phyloP scores from a whole-genome alignment of 2,113 vertebrate genomes.

The Nothoprocta perdicaria region DNA sequence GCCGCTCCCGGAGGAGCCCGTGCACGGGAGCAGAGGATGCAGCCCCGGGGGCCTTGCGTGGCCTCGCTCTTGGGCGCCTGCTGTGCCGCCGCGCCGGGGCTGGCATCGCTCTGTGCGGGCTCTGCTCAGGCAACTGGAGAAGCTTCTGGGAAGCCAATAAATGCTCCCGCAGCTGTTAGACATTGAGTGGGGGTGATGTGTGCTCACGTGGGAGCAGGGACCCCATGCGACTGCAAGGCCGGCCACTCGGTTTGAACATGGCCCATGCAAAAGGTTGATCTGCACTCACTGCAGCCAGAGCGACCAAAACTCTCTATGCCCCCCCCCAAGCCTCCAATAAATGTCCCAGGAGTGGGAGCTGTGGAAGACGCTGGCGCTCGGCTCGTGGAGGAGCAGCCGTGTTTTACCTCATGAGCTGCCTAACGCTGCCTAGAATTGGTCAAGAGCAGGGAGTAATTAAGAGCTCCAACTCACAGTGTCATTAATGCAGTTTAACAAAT shows the following conservation, averaged over 20 bases:
- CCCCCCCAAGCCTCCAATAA: fast-evolving
- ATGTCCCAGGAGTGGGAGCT: neutral
- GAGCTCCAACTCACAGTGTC: neutral
- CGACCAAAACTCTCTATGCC: neutral
- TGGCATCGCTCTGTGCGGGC: neutral
- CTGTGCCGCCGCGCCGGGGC: conserved; percentile 8
- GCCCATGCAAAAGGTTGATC: fast-evolving
- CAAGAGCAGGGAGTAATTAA: neutral
- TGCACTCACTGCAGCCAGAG: neutral
- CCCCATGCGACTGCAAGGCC: neutral
- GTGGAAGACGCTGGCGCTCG: neutral
- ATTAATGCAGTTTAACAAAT: neutral
- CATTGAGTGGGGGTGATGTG: fast-evolving
- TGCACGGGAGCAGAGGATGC: neutral
- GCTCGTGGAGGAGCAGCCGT: neutral
- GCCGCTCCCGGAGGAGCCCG: neutral
- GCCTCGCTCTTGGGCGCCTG: neutral
- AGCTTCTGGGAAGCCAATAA: neutral
- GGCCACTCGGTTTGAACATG: neutral
- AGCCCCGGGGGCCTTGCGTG: neutral
- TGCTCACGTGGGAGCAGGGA: neutral
- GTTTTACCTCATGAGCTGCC: neutral
- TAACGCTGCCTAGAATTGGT: neutral
- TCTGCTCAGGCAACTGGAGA: neutral
- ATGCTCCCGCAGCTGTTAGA: neutral